Conservation (phyloP, 2,797 vertebrate species). For the Astyanax mexicanus region DNA sequence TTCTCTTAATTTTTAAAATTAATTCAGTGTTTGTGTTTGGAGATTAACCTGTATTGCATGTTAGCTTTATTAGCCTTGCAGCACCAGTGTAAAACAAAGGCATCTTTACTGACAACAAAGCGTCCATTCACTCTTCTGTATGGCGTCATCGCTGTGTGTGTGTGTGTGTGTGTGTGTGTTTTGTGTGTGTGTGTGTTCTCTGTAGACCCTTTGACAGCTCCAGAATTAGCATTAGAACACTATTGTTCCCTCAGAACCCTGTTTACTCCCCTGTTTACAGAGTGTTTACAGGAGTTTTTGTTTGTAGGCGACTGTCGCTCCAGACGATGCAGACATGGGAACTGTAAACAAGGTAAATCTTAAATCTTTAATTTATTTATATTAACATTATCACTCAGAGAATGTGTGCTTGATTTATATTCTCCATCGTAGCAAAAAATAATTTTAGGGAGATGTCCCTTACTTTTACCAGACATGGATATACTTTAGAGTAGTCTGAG, state of each 20-base stretch:
- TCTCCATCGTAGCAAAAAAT: too few species aligned
- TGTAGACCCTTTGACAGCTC: neutral
- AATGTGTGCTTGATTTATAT: too few species aligned
- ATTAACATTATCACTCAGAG: too few species aligned
- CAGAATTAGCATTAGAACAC: neutral
- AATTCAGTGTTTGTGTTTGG: too few species aligned
- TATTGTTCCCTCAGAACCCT: neutral
- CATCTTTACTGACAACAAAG: neutral
- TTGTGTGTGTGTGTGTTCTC: neutral
- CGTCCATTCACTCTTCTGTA: neutral
- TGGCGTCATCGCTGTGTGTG: neutral
- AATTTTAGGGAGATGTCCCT: too few species aligned
- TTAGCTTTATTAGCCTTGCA: too few species aligned
- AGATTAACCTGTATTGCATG: too few species aligned
- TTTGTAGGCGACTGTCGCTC: slow-evolving; percentile 48
- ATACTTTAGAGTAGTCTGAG: too few species aligned
- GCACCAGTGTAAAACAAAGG: neutral
- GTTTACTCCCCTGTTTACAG: too few species aligned
- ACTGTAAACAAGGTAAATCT: slow-evolving; percentile 66
- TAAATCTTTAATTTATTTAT: neutral
- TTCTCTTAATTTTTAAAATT: too few species aligned
- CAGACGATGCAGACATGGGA: slow-evolving; percentile 59
- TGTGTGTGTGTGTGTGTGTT: neutral
- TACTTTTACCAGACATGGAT: too few species aligned
- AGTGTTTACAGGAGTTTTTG: neutral